Evolutionary conservation across 2,113 vertebrate genomes (phyloP).

Genomic region (Apodemus speciosus): DNA sequence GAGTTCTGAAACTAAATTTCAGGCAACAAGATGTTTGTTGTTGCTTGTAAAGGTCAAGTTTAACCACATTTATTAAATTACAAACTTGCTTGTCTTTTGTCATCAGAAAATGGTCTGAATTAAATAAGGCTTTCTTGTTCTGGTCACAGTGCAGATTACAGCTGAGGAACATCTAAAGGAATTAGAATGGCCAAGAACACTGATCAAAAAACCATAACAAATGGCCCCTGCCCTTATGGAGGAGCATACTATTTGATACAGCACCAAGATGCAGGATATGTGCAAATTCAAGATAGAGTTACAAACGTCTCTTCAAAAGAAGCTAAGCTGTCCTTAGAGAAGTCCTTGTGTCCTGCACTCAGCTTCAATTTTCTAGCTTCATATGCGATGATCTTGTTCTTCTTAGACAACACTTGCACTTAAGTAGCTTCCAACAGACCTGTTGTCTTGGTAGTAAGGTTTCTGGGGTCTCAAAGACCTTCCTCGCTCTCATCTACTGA

Average conservation of each 20-base stretch:
- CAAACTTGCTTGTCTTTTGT: conserved; percentile 70
- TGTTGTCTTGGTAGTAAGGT: not conserved
- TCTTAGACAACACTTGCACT: not conserved
- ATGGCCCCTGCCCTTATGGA: not conserved
- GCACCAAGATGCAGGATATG: not conserved
- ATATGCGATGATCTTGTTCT: rapidly evolving
- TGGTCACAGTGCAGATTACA: conserved; percentile 44
- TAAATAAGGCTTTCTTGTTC: conserved; percentile 69
- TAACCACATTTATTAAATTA: conserved; percentile 70
- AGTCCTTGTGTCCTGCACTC: not conserved
- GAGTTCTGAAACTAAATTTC: conserved; percentile 56
- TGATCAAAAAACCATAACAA: conserved; percentile 11
- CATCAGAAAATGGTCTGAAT: conserved; percentile 74
- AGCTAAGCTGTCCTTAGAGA: not conserved
- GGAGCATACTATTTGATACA: not conserved
- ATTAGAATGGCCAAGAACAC: not conserved
- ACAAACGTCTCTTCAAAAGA: not conserved
- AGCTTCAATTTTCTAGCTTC: not conserved
- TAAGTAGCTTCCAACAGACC: not conserved
- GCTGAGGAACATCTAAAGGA: conserved; percentile 55
- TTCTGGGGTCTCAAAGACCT: not conserved
- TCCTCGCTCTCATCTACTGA: not conserved
- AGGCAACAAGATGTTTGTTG: conserved; percentile 67
- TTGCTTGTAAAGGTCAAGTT: conserved; percentile 75
- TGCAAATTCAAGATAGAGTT: not conserved